A percentile compares a stretch with the other conserved stretches of the same genome.
Conservation (phyloP, 2,797 vertebrate genomes). For the Pipistrellus nathusii region DNA sequence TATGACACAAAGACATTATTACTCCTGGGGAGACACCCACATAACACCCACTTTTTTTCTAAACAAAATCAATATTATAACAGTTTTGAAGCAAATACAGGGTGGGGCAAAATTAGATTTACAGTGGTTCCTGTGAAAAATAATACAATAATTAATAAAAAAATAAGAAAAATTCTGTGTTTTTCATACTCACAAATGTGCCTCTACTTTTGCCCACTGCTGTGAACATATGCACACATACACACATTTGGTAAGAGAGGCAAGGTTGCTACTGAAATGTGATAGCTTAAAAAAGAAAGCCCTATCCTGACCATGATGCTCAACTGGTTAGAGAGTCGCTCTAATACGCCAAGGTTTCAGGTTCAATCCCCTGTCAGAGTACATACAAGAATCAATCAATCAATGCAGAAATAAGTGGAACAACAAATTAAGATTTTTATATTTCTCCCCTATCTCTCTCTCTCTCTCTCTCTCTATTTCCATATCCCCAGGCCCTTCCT, state of each 20-base stretch:
- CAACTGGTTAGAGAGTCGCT: neutral
- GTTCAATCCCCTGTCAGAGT: neutral
- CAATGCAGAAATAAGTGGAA: neutral
- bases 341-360: neutral
- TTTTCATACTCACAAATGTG: neutral
- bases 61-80: neutral
- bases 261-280: neutral
- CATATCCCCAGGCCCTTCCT: no score
- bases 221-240: accelerated
- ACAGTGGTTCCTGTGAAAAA: neutral
- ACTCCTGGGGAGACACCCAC: neutral
- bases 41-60: neutral
- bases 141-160: neutral
- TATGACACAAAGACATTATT: neutral
- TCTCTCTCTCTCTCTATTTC: neutral
- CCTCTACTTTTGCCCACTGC: neutral
- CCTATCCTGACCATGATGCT: neutral
- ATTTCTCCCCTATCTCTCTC: neutral
- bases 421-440: neutral
- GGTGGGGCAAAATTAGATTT: neutral
- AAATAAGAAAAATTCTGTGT: neutral
- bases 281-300: neutral
- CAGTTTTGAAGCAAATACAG: neutral
- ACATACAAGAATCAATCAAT: neutral
- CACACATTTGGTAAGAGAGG: neutral